These are phyloP conservation scores for Cacajao melanocephalus DNA, from an alignment of 2,797 vertebrate genomes.

Conservation along the genomic window DNA sequence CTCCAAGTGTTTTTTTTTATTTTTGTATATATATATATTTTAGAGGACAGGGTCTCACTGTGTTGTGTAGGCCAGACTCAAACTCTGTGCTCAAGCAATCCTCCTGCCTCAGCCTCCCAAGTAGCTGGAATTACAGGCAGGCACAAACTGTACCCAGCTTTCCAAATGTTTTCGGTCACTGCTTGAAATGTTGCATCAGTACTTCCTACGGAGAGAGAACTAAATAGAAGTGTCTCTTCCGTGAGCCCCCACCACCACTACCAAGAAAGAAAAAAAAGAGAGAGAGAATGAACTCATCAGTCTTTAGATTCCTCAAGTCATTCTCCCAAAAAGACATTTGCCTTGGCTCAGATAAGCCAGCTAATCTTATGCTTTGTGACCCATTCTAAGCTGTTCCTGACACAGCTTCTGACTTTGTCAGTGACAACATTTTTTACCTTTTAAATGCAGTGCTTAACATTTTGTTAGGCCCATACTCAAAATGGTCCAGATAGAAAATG, in stretches of 20 bases:
- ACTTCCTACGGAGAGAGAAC: not conserved
- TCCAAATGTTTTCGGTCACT: not conserved
- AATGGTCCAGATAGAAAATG: not conserved
- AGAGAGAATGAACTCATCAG: not conserved
- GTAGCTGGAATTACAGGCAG: not conserved
- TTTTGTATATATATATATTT: too few relatives aligned
- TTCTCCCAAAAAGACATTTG: not conserved
- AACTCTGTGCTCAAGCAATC: not conserved
- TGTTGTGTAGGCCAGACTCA: not conserved
- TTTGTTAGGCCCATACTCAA: not conserved
- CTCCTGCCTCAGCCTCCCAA: not conserved
- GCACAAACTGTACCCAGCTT: not conserved
- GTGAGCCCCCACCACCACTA: not conserved
- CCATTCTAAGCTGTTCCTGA: conserved; percentile 11
- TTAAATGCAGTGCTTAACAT: not conserved
- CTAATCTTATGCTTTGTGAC: not conserved
- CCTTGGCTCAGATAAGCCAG: not conserved
- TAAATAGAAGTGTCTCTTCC: not conserved
- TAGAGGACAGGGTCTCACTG: not conserved
- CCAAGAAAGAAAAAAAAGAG: not conserved
- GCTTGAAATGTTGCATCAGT: not conserved
- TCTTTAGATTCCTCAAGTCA: not conserved
- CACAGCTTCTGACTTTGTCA: conserved; percentile 13
- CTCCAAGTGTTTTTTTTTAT: not conserved
- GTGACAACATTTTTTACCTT: not conserved